Evolutionary conservation across 2,797 vertebrate species (phyloP).

Genomic region (Cossypha dichroa): DNA sequence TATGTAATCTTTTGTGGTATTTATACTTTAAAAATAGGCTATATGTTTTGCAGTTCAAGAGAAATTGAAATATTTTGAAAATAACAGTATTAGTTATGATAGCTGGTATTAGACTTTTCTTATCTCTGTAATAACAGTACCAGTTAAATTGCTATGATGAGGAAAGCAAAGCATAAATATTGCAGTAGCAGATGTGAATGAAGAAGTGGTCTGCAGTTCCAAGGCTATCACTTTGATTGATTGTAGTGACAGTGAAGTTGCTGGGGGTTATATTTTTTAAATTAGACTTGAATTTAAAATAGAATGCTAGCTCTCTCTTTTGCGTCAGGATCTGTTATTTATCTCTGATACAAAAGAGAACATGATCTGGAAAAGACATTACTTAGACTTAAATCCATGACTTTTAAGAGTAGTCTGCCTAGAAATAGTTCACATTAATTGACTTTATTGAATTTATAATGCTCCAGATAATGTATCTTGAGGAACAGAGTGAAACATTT

Average conservation of each 20-base stretch:
- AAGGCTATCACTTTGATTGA: background rate
- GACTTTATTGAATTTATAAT: conserved; percentile 42
- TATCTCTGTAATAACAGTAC: background rate
- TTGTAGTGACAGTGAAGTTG: conserved; percentile 5
- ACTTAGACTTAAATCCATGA: conserved; percentile 14
- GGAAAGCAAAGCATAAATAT: conserved; percentile 21
- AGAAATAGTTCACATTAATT: conserved; percentile 52
- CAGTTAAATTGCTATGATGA: background rate
- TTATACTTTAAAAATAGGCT: background rate
- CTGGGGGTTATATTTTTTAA: conserved; percentile 33
- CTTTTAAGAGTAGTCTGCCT: conserved; percentile 18
- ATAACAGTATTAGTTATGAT: background rate
- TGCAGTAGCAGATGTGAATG: background rate
- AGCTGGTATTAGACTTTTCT: background rate
- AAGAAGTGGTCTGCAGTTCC: background rate
- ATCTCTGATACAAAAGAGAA: background rate
- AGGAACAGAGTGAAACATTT: conserved; percentile 16
- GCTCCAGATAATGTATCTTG: background rate
- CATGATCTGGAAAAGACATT: background rate
- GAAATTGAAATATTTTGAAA: background rate
- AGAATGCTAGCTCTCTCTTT: background rate
- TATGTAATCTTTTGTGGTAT: background rate
- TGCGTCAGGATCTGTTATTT: conserved; percentile 2
- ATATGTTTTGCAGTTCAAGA: background rate
- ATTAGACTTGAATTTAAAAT: conserved; percentile 24